phyloP scores from a whole-genome alignment of 2,113 vertebrate genomes.

The Leucopsar rothschildi region DNA sequence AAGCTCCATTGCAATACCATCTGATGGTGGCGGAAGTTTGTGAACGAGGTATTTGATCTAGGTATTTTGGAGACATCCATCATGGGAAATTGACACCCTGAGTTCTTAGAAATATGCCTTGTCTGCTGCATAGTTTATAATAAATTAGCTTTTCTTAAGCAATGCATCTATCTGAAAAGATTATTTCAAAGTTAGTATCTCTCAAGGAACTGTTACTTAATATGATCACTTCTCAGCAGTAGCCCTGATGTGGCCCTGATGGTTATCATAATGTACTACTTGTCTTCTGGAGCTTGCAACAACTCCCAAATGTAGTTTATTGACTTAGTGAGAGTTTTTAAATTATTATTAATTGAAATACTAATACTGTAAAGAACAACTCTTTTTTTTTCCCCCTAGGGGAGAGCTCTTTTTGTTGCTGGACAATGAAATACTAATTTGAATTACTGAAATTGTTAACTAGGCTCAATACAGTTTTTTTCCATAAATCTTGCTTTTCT shows the following conservation, averaged over 20 bases:
- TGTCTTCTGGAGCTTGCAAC: neutral
- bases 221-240: neutral
- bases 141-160: neutral
- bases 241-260: neutral
- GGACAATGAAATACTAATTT: neutral
- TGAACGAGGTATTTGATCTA: neutral
- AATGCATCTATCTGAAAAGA: neutral
- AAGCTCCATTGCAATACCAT: neutral
- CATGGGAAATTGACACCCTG: neutral
- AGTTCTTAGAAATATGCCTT: neutral
- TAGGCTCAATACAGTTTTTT: neutral
- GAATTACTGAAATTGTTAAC: neutral
- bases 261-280: neutral
- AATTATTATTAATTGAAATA: neutral
- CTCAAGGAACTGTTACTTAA: neutral
- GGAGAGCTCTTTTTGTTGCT: neutral
- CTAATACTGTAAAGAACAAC: neutral
- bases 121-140: neutral
- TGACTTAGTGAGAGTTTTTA: neutral
- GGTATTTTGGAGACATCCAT: neutral
- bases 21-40: neutral
- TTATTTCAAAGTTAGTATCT: neutral
- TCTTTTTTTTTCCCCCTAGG: neutral
- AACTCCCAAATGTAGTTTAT: neutral
- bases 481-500: neutral